A percentile compares a stretch with the other conserved stretches of the same genome.
Evolutionary conservation across 2,113 vertebrate genomes (phyloP).

Genomic region (Excalfactoria chinensis): DNA sequence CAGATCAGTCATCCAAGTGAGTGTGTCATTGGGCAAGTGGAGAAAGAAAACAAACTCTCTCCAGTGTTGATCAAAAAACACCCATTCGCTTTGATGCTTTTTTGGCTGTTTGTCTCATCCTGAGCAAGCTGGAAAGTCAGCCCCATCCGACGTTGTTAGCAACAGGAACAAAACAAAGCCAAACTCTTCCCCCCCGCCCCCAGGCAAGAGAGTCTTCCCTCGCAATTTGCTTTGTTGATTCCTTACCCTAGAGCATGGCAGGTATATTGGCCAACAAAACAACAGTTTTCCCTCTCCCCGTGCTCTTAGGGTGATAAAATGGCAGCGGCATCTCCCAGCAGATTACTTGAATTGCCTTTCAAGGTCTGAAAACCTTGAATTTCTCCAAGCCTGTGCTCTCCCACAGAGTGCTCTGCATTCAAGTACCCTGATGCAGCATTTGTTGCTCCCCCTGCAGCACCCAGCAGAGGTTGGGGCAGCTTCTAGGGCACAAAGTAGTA

Average conservation of each 20-base stretch:
- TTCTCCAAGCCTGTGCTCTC: background rate
- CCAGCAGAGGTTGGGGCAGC: background rate
- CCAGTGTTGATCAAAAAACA: constrained; percentile 58
- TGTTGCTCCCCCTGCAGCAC: fast-evolving
- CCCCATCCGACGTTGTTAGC: constrained; percentile 61
- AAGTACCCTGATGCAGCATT: background rate
- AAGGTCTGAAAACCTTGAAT: background rate
- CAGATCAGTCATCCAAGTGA: constrained; percentile 61
- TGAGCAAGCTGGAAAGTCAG: constrained; percentile 48
- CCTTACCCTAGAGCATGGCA: background rate
- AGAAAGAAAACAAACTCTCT: constrained; percentile 70
- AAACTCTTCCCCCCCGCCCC: background rate
- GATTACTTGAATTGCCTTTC: background rate
- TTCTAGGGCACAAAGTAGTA: background rate
- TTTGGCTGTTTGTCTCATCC: constrained; percentile 67
- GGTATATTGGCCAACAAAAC: background rate
- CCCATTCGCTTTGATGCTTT: constrained; percentile 65
- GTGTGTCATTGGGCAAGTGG: constrained; percentile 65
- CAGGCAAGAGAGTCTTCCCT: constrained; percentile 45
- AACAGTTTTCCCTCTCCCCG: background rate
- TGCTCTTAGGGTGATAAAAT: background rate
- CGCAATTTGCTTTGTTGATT: background rate
- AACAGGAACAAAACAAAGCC: constrained; percentile 68
- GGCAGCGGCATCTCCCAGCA: background rate
- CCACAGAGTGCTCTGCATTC: fast-evolving